Conservation (phyloP, 2,113 vertebrate species). For the Antennarius striatus region DNA sequence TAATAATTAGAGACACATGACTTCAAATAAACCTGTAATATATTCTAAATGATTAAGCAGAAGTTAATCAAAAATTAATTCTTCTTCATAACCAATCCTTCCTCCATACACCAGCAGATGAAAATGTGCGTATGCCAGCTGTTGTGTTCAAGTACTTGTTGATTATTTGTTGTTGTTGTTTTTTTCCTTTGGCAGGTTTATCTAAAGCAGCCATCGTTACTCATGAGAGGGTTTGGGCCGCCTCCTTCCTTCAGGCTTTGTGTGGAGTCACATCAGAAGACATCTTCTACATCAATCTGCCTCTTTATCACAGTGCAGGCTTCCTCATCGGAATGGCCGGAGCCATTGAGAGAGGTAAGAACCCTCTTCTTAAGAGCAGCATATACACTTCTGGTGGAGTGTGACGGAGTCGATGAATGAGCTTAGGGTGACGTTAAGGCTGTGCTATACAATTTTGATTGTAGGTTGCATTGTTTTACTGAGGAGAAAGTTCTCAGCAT, state of each 20-base stretch:
- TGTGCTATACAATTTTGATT: neutral
- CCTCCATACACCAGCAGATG: too few relatives aligned
- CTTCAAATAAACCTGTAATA: too few relatives aligned
- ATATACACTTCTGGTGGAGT: neutral
- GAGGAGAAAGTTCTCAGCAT: conserved; percentile 87
- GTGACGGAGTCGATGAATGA: neutral
- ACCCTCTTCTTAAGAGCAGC: neutral
- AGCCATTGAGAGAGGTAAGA: conserved; percentile 83
- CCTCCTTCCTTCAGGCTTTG: conserved; percentile 60
- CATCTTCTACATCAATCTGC: conserved; percentile 84
- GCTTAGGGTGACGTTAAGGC: neutral
- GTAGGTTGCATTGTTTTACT: conserved; percentile 85
- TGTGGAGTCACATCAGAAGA: conserved; percentile 76
- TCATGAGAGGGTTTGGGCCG: conserved; percentile 76
- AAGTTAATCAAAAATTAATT: too few relatives aligned
- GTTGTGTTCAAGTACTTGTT: neutral
- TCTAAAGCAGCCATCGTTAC: conserved; percentile 85
- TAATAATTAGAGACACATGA: too few relatives aligned
- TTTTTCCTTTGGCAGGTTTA: conserved; percentile 68
- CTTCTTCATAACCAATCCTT: too few relatives aligned
- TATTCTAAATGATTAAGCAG: too few relatives aligned
- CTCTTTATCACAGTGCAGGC: conserved; percentile 86
- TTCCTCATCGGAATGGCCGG: conserved; percentile 84
- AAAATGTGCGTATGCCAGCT: too few relatives aligned
- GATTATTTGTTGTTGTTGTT: neutral